Conservation (phyloP, 2,797 vertebrate species). For the Acropternis orthonyx region DNA sequence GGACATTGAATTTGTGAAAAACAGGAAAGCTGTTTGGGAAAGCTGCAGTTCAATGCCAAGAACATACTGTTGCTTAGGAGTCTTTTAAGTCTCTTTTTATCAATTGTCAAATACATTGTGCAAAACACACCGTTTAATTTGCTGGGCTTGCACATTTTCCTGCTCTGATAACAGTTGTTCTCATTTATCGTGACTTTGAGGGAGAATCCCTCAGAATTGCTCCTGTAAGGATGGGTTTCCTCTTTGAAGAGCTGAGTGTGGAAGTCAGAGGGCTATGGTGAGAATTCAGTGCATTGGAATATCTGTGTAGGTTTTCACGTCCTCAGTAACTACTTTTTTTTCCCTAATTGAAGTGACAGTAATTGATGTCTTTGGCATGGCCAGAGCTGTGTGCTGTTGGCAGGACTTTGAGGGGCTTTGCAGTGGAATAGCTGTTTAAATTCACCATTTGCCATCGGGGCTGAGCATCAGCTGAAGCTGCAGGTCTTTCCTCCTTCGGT, state of each 20-base stretch:
- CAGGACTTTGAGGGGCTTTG: not conserved
- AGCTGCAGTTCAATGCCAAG: not conserved
- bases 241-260: not conserved
- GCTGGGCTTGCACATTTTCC: not conserved
- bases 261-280: not conserved
- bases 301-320: not conserved
- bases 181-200: not conserved
- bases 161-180: not conserved
- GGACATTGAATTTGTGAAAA: not conserved
- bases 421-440: not conserved
- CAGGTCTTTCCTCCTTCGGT: not conserved
- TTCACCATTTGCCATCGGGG: fast-evolving
- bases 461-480: not conserved
- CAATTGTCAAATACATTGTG: not conserved
- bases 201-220: not conserved
- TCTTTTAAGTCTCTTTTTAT: not conserved
- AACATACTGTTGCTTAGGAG: not conserved
- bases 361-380: not conserved
- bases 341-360: not conserved
- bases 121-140: not conserved
- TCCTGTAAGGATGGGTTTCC: not conserved
- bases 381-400: fast-evolving
- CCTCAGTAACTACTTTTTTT: not conserved
- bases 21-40: not conserved
- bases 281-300: not conserved